These are phyloP conservation scores for Trissolcus basalis DNA, from an alignment of 1,140 invertebrate species.

Conservation along the genomic window DNA sequence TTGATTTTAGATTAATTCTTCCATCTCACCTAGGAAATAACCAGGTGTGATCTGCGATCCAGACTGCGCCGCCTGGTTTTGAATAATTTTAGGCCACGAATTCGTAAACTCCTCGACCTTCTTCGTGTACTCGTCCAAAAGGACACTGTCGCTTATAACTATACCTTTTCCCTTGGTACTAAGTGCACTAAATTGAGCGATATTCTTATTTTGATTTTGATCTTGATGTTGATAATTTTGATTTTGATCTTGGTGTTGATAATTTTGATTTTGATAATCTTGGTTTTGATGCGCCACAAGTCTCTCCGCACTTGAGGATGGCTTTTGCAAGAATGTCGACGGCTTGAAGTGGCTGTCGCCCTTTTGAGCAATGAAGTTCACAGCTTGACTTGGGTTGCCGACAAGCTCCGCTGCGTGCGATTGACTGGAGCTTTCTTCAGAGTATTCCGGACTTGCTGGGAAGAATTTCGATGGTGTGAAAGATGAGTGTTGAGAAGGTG, in stretches of 20 bases:
- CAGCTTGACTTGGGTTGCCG: slow-evolving; percentile 7
- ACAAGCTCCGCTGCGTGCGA: slow-evolving; percentile 5
- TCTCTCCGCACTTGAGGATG: background rate
- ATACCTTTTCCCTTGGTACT: slow-evolving; percentile 56
- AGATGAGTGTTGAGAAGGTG: slow-evolving; percentile 12
- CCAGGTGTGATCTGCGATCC: slow-evolving; percentile 5
- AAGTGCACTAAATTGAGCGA: slow-evolving; percentile 39
- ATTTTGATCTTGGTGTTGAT: background rate
- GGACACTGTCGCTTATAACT: slow-evolving; percentile 63
- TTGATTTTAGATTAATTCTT: background rate
- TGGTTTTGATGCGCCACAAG: no score
- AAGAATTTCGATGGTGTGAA: slow-evolving; percentile 26
- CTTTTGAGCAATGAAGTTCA: slow-evolving; percentile 10
- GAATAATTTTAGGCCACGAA: slow-evolving; percentile 62
- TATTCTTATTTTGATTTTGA: slow-evolving; percentile 14
- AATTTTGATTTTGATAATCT: background rate
- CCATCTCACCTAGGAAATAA: slow-evolving; percentile 10
- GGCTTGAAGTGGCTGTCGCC: slow-evolving; percentile 9
- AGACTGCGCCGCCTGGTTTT: no score
- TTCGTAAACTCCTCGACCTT: slow-evolving; percentile 67
- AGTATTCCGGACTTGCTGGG: no score
- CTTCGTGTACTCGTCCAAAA: slow-evolving; percentile 65
- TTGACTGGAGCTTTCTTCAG: background rate
- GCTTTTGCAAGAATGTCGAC: background rate
- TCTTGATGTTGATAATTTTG: background rate